A percentile compares a stretch with the other conserved stretches of the same genome.
These are phyloP conservation scores for Lomographa bimaculata DNA, from an alignment of 2,888 invertebrate species.

Conservation along the genomic window DNA sequence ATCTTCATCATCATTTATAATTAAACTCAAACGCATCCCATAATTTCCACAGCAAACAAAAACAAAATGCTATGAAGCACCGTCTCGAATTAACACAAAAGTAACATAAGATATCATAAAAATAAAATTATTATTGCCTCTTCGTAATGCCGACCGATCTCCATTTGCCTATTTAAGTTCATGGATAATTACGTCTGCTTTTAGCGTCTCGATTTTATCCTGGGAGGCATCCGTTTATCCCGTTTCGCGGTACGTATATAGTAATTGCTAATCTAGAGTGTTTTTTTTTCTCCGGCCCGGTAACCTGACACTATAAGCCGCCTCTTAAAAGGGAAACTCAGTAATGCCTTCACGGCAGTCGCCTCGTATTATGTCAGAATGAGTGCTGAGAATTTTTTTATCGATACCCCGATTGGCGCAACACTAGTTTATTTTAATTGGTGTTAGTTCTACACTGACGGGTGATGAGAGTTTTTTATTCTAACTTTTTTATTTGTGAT, in stretches of 20 bases:
- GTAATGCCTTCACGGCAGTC: conserved; percentile 75
- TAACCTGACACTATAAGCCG: conserved; percentile 66
- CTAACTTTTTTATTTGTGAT: conserved; percentile 16
- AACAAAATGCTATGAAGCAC: conserved; percentile 28
- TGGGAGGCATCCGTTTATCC: conserved; percentile 58
- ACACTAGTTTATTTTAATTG: conserved; percentile 70
- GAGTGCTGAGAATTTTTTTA: conserved; percentile 52
- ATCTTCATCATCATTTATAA: conserved; percentile 27
- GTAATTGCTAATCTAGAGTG: conserved; percentile 59
- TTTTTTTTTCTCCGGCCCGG: conserved; percentile 50
- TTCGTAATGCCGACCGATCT: conserved; percentile 39
- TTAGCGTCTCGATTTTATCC: conserved; percentile 48
- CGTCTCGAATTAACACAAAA: conserved; percentile 38
- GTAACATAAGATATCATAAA: conserved; percentile 38
- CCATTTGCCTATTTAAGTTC: conserved; percentile 52
- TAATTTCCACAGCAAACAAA: conserved; percentile 27
- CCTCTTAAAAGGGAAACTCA: conserved; percentile 71
- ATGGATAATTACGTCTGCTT: conserved; percentile 49
- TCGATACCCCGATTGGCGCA: conserved; percentile 58
- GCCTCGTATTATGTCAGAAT: conserved; percentile 61
- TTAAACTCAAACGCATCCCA: conserved; percentile 29
- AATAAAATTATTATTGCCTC: conserved; percentile 46
- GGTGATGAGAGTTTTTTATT: conserved; percentile 29
- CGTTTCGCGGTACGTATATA: conserved; percentile 46
- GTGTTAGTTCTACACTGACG: conserved; percentile 42